phyloP scores from a whole-genome alignment of 2,797 vertebrate genomes.

The Thamnophis elegans region DNA sequence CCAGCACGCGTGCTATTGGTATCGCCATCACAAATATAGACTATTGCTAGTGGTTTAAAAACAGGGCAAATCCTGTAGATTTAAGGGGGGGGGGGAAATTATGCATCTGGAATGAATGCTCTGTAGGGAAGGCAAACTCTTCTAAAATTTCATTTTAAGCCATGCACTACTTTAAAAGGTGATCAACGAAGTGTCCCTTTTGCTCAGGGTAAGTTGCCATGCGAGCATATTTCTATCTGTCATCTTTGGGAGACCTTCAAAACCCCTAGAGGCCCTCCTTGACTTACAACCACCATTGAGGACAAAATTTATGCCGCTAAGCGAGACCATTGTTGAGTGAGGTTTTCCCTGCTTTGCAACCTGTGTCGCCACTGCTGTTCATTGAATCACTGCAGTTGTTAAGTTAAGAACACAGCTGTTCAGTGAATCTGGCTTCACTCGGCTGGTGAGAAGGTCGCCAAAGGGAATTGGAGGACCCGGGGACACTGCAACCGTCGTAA shows the following conservation, averaged over 20 bases:
- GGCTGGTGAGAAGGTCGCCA: not conserved
- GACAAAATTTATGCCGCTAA: no score
- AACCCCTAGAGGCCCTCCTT: not conserved
- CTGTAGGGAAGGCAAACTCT: not conserved
- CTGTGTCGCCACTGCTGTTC: no score
- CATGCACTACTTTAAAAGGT: not conserved
- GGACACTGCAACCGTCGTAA: not conserved
- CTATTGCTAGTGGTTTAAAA: no score
- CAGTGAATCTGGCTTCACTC: not conserved
- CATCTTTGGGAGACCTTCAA: not conserved
- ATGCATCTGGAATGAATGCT: not conserved
- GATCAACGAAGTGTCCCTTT: not conserved
- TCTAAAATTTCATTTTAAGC: not conserved
- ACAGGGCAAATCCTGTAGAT: not conserved
- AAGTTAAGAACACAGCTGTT: not conserved
- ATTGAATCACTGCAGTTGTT: no score
- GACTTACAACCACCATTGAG: no score
- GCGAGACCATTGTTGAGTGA: no score
- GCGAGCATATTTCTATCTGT: not conserved
- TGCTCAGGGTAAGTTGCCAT: not conserved
- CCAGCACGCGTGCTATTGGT: no score
- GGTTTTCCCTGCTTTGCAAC: no score
- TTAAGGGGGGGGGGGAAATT: no score
- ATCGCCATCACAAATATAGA: no score
- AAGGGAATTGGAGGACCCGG: no score